These are phyloP conservation scores for Ia io DNA, from an alignment of 2,113 vertebrate genomes.

Conservation along the genomic window DNA sequence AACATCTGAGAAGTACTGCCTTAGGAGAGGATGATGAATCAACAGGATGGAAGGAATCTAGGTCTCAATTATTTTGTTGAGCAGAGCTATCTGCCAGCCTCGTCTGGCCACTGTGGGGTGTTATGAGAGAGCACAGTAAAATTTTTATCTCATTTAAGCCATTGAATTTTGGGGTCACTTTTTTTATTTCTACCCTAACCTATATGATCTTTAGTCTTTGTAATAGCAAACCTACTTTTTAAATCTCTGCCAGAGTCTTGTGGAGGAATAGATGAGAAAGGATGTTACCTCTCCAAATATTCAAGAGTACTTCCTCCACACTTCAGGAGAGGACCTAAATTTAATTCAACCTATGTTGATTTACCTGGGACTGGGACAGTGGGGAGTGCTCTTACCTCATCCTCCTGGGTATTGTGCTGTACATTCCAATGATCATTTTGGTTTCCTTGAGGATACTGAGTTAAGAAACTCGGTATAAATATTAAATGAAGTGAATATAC, in stretches of 20 bases:
- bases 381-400: not conserved
- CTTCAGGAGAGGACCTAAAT: not conserved
- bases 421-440: slow-evolving; percentile 12
- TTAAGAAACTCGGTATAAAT: slow-evolving; percentile 66
- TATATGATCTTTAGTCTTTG: not conserved
- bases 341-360: slow-evolving; percentile 15
- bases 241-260: not conserved
- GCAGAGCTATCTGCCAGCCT: not conserved
- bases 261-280: not conserved
- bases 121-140: not conserved
- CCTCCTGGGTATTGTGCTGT: not conserved
- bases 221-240: slow-evolving; percentile 16
- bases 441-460: slow-evolving; percentile 48
- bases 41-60: not conserved
- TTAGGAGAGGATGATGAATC: not conserved
- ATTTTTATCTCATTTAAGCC: not conserved
- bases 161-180: not conserved
- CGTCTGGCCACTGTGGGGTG: not conserved
- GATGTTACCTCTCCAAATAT: not conserved
- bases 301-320: not conserved
- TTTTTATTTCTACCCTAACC: not conserved
- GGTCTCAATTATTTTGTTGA: not conserved
- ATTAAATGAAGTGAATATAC: slow-evolving; percentile 64
- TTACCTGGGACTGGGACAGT: not conserved
- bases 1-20: not conserved